Conservation (phyloP, 2,113 vertebrate genomes). For the Dipodomys stephensi region DNA sequence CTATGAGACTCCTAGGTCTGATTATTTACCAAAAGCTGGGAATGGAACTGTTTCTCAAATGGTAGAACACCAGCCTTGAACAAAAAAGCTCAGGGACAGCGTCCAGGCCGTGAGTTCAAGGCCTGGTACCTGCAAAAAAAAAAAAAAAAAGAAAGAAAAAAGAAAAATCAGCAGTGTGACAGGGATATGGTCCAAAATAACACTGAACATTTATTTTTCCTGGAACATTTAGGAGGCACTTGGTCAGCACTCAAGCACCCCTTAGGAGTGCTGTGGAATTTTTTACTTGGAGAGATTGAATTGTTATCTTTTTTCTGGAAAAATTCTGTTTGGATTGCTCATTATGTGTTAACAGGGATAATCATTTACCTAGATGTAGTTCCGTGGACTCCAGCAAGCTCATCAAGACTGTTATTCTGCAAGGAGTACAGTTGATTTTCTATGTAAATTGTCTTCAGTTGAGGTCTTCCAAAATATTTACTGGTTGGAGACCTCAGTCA, state of each 20-base stretch:
- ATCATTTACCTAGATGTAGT: conserved; percentile 6
- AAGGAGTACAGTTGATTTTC: background rate
- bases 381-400: background rate
- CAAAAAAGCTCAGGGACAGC: too few relatives aligned
- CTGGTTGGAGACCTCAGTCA: background rate
- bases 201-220: background rate
- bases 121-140: too few relatives aligned
- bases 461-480: conserved; percentile 27
- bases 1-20: too few relatives aligned
- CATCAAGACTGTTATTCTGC: background rate
- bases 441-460: background rate
- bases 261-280: background rate
- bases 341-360: background rate
- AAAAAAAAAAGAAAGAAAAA: too few relatives aligned
- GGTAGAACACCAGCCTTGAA: too few relatives aligned
- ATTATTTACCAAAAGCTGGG: too few relatives aligned
- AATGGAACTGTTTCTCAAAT: too few relatives aligned
- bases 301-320: conserved; percentile 29
- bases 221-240: rapidly evolving
- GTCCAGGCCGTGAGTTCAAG: too few relatives aligned
- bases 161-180: too few relatives aligned
- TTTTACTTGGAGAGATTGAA: background rate
- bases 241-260: rapidly evolving
- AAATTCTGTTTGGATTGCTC: conserved; percentile 11
- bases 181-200: background rate